Evolutionary conservation across 1,140 invertebrate species (phyloP), one percentile per base, ranked within the genome.

Genomic region (Acromyrmex charruanus): DNA sequence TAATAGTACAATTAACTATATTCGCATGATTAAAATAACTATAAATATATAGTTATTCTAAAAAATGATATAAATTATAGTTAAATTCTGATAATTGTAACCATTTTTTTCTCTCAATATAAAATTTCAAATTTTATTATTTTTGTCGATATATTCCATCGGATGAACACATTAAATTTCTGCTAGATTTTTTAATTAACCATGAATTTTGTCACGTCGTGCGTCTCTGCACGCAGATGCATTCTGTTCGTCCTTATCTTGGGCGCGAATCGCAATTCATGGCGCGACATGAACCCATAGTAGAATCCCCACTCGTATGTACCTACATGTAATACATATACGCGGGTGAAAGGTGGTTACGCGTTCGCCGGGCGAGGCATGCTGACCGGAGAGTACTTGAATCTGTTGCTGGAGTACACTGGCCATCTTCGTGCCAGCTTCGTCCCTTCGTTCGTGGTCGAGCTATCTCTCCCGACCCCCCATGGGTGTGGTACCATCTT

Each of bases 401-500:
- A 75, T 84, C 72, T 65, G 82, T 59, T 39, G 71, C 18, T 28
- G 28, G 39, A 18, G 39, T 28, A 49, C 53, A 9, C 21, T 14
- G 49, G 68, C 28, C 81, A 69, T 74, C 71, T 63, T 77, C 81
- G 71, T 53, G 55, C 55, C 61, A 3, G 72, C 82, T 51, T 84
- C 80, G 81, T 65, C 59, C 66, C 82, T 85, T 66, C 74, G 82
- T 79, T 31, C 68, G 59, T 58, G 39, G 55, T n/a, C 74, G 63
- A 49, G 85, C 21, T 66, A 77, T 88, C 80, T 82, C 84, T 86
- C 77, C 77, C 87, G 88, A 91, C 92, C 92, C 91, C 92, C 92
- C 91, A 91, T 92, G 92, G 92, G 92, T 92, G 92, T 92, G 92
- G 91, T 92, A 86, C 91, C 90, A 87, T 91, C 88, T 89, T 91